Evolutionary conservation across 2,113 vertebrate genomes (phyloP).

Genomic region (Rhagologus leucostigma): DNA sequence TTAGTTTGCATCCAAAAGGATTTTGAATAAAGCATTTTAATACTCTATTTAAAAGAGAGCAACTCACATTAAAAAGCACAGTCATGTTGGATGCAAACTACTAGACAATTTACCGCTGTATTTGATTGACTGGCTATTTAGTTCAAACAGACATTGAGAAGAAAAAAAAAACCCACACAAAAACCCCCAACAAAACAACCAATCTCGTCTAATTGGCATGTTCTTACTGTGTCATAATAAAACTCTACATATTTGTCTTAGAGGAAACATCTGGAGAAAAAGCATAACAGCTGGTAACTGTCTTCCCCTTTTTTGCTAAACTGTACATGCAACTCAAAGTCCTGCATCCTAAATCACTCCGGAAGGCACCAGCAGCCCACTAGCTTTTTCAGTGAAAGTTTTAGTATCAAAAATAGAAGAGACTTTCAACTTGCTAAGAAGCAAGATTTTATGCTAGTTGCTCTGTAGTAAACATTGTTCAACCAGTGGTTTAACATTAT

Average conservation of each 20-base stretch:
- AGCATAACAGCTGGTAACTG: not conserved
- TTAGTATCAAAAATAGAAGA: not conserved
- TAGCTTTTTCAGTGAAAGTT: not conserved
- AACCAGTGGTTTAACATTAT: not conserved
- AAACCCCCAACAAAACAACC: not conserved
- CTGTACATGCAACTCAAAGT: not conserved
- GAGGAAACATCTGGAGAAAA: constrained; percentile 67
- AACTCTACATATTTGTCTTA: constrained; percentile 36
- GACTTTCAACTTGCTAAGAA: not conserved
- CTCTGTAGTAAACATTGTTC: not conserved
- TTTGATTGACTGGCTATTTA: not conserved
- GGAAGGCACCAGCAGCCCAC: not conserved
- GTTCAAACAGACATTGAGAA: not conserved
- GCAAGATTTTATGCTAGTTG: not conserved
- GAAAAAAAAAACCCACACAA: not conserved
- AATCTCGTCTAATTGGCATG: not conserved
- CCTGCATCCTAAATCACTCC: not conserved
- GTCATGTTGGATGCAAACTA: not conserved
- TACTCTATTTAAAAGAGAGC: not conserved
- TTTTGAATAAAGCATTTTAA: constrained; percentile 4
- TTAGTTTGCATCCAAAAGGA: not conserved
- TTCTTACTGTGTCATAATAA: constrained; percentile 46
- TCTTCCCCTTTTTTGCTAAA: constrained; percentile 45
- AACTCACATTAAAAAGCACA: not conserved
- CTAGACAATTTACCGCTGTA: not conserved